Conservation (phyloP, 2,797 vertebrate genomes). For the Acropternis orthonyx region DNA sequence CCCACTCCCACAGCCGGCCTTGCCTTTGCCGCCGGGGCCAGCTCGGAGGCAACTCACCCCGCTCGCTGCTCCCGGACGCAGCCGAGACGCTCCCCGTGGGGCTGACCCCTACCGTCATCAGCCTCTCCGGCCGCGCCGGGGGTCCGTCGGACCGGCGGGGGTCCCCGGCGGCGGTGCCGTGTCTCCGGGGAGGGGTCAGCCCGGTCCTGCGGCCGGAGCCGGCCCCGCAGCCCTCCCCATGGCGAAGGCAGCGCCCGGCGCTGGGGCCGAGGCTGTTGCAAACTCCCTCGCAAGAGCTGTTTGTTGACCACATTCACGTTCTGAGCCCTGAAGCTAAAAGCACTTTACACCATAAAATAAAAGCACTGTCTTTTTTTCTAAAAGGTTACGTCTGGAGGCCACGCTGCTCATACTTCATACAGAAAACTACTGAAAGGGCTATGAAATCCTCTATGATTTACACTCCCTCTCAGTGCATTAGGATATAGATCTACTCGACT, state of each 20-base stretch:
- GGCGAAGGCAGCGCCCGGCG: not conserved
- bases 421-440: constrained; percentile 84
- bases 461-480: constrained; percentile 80
- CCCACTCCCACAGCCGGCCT: not conserved
- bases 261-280: constrained; percentile 41
- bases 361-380: constrained; percentile 83
- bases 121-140: not conserved
- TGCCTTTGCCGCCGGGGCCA: not conserved
- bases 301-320: constrained; percentile 83
- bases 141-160: not conserved
- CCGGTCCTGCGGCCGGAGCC: not conserved
- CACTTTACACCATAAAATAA: constrained; percentile 86
- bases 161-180: not conserved
- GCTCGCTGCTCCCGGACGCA: not conserved
- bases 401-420: constrained; percentile 83
- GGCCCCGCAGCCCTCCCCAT: constrained; percentile 21
- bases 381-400: constrained; percentile 85
- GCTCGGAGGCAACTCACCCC: not conserved
- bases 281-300: constrained; percentile 73
- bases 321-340: constrained; percentile 83
- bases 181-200: not conserved
- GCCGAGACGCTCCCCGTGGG: not conserved
- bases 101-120: not conserved
- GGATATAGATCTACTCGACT: constrained; percentile 79
- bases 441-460: constrained; percentile 84